Evolutionary conservation across 2,113 vertebrate genomes (phyloP).

Genomic region (Nothoprocta pentlandii): DNA sequence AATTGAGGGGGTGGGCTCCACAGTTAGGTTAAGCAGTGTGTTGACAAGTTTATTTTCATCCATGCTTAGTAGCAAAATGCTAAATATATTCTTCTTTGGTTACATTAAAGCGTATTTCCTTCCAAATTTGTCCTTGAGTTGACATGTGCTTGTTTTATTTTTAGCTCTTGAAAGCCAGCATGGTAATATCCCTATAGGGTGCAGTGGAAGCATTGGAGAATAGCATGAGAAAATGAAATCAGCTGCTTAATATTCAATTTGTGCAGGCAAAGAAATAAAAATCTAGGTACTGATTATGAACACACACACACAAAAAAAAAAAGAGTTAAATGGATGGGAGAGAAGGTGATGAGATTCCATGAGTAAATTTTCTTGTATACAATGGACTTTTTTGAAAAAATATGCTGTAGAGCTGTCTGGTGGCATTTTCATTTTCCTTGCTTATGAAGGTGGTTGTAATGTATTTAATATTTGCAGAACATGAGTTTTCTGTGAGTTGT

Average conservation of each 20-base stretch:
- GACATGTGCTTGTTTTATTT: constrained; percentile 68
- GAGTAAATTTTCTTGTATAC: not conserved
- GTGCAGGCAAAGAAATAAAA: not conserved
- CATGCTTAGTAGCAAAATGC: constrained; percentile 65
- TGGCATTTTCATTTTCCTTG: not conserved
- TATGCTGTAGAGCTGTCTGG: not conserved
- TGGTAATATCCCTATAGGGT: constrained; percentile 42
- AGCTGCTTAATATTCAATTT: constrained; percentile 20
- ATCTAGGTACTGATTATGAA: not conserved
- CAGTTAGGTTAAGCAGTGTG: not conserved
- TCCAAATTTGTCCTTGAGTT: constrained; percentile 57
- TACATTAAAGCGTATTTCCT: constrained; percentile 60
- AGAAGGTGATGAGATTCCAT: not conserved
- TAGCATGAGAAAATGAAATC: constrained; percentile 15
- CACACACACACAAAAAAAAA: not conserved
- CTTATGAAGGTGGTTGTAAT: not conserved
- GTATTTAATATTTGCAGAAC: not conserved
- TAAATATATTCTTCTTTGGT: constrained; percentile 68
- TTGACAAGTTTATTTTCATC: constrained; percentile 71
- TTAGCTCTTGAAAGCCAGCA: constrained; percentile 48
- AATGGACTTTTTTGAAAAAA: constrained; percentile 11
- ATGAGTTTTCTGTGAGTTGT: constrained; percentile 9
- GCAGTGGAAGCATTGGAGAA: constrained; percentile 29
- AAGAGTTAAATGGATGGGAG: not conserved
- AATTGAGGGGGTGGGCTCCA: constrained; percentile 2